Conservation (phyloP, 1,140 invertebrate genomes). For the Trinorchestia longiramus region DNA sequence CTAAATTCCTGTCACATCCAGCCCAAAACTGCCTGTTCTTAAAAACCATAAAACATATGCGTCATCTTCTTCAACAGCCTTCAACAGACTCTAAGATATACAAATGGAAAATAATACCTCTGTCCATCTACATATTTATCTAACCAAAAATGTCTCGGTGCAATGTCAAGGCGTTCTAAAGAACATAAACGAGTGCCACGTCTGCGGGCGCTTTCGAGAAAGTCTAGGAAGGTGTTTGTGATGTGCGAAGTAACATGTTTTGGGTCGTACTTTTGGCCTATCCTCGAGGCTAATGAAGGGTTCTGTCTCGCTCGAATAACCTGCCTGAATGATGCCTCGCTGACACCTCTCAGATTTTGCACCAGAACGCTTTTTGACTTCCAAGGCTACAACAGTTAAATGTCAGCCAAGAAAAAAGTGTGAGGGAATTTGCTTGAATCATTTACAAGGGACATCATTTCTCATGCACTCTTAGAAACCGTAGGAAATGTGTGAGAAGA, state of each 20-base stretch:
- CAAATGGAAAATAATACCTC: not conserved
- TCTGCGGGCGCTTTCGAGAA: not conserved
- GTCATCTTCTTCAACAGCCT: too few relatives aligned
- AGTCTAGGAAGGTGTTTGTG: constrained; percentile 37
- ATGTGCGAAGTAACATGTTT: constrained; percentile 54
- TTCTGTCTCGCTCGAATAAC: not conserved
- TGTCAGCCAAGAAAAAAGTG: not conserved
- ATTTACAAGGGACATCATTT: too few relatives aligned
- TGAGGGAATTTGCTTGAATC: too few relatives aligned
- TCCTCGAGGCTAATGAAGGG: constrained; percentile 37
- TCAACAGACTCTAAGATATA: not conserved
- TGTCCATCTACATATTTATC: not conserved
- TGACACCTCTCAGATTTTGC: not conserved
- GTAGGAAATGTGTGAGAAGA: too few relatives aligned
- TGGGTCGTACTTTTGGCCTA: constrained; percentile 40
- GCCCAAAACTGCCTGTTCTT: too few relatives aligned
- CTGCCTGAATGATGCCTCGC: constrained; percentile 1
- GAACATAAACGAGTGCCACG: not conserved
- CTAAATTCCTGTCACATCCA: too few relatives aligned
- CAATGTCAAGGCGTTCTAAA: not conserved
- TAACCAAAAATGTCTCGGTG: not conserved
- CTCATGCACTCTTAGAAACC: too few relatives aligned
- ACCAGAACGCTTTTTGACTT: not conserved
- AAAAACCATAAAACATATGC: too few relatives aligned
- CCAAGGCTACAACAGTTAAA: not conserved